A percentile compares a stretch with the other conserved stretches of the same genome.
These are phyloP conservation scores for Miichthys miiuy DNA, from an alignment of 2,797 vertebrate species.

Conservation along the genomic window DNA sequence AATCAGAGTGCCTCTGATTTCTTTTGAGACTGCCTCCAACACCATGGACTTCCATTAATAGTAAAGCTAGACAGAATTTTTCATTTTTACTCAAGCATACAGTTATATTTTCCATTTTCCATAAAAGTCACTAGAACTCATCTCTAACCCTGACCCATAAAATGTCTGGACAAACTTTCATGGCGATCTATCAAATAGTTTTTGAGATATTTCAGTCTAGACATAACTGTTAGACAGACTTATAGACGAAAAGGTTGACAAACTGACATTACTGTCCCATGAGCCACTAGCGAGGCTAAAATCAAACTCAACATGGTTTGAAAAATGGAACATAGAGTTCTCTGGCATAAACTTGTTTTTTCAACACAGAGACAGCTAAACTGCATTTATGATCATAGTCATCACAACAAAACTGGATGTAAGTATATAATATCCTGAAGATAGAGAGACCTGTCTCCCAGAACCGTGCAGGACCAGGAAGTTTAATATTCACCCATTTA, in stretches of 20 bases:
- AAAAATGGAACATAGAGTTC: neutral
- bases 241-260: neutral
- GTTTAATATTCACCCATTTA: constrained; percentile 46
- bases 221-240: neutral
- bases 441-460: constrained; percentile 4
- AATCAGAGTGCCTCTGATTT: no score
- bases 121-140: no score
- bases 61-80: no score
- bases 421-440: constrained; percentile 13
- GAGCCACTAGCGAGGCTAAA: neutral
- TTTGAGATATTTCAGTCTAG: neutral
- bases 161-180: no score
- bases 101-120: no score
- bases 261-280: neutral
- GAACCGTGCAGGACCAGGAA: constrained; percentile 3
- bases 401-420: constrained; percentile 8
- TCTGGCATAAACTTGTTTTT: neutral
- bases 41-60: no score
- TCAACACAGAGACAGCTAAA: neutral
- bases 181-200: no score
- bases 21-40: no score
- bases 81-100: no score
- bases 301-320: neutral
- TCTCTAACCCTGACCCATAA: no score
- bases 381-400: neutral